These are phyloP conservation scores for Takifugu ocellatus DNA, from an alignment of 2,797 vertebrate species.

Conservation along the genomic window DNA sequence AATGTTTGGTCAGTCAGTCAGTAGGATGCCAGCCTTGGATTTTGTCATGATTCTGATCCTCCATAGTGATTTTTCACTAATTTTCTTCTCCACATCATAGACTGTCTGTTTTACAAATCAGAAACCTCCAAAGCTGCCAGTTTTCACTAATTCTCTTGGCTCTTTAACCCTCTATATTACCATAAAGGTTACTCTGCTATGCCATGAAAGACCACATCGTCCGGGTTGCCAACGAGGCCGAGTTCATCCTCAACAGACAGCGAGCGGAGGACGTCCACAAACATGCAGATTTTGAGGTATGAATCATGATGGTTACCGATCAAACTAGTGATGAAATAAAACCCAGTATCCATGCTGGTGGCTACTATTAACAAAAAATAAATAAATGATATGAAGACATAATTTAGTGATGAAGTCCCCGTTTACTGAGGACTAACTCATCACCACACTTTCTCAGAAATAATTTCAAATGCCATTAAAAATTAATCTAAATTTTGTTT, in stretches of 20 bases:
- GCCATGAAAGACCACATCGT: conserved; percentile 99
- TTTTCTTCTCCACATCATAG: not conserved
- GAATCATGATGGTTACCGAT: not conserved
- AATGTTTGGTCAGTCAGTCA: not conserved
- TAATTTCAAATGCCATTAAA: conserved; percentile 41
- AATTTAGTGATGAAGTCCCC: not conserved
- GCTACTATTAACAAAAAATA: not conserved
- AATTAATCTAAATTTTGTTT: conserved; percentile 36
- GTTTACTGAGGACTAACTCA: conserved; percentile 40
- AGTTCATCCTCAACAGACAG: conserved; percentile 97
- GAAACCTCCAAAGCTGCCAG: no score
- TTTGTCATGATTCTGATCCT: no score
- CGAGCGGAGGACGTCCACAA: conserved; percentile 97
- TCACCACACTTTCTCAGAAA: conserved; percentile 37
- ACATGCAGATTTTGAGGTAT: conserved; percentile 96
- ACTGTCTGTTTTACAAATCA: no score
- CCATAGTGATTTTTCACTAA: not conserved
- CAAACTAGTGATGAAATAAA: not conserved
- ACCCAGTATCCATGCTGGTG: not conserved
- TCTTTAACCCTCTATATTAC: conserved; percentile 11
- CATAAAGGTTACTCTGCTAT: conserved; percentile 88
- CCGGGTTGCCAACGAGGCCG: conserved; percentile 94
- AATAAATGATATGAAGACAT: not conserved
- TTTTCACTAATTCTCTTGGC: not conserved
- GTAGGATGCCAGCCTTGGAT: conserved; percentile 29